Evolutionary conservation across 2,888 invertebrate genomes (phyloP), one percentile per base, ranked within the genome.

Genomic region (Chloroclysta siterata): DNA sequence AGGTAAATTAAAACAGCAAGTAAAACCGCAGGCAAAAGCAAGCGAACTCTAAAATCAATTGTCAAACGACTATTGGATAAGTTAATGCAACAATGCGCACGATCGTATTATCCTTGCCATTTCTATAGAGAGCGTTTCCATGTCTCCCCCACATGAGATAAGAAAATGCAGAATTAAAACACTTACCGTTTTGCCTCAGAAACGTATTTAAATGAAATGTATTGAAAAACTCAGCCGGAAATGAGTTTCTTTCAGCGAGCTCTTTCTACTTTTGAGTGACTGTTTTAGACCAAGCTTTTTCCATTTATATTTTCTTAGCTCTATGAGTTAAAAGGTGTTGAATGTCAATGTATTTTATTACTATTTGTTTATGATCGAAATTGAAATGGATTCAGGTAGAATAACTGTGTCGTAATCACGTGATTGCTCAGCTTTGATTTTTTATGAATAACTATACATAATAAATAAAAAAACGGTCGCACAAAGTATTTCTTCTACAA

Each of bases 181-280:
- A 72, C 81, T 83, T 78, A 76, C 77, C 84, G 82, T 83, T 88
- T 85, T 84, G 83, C 77, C 80, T 82, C 75, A 78, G 83, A 82
- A 85, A 87, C 84, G 85, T 87, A 89, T 90, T 89, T 88, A 90
- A 91, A 90, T 90, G 88, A 90, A 90, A 90, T 90, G 89, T 90
- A 91, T 92, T 89, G 90, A 90, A 84, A 89, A 89, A 88, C 86
- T 79, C 82, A 73, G 73, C 79, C 84, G 91, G 90, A 91, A 92
- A 92, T 91, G 91, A 90, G 89, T 78, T 90, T 89, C 90, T 90
- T 90, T 91, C 89, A 90, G 70, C 74, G 80, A 77, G 80, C 83
- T 85, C 82, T 81, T 63, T 84, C 86, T 81, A 77, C 79, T 83
- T 79, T 83, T 83, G 85, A 87, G 83, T 79, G 82, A 87, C 84